Evolutionary conservation across 2,888 invertebrate species (phyloP).

Genomic region (Bimastos eiseni): DNA sequence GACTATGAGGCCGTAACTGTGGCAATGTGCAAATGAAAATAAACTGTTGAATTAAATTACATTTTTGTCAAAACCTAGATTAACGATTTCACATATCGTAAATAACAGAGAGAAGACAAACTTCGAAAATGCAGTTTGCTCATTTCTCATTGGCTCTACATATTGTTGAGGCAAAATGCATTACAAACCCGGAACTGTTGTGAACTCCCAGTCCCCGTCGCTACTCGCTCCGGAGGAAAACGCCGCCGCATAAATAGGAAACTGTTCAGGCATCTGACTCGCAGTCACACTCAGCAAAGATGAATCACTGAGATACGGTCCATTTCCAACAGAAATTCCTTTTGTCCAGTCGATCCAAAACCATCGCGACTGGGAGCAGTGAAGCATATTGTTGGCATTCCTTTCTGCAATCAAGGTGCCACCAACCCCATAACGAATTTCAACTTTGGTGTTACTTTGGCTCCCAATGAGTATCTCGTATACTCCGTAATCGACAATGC

Average conservation of each 20-base stretch:
- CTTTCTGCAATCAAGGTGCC: neutral
- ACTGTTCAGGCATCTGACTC: slow-evolving; percentile 17
- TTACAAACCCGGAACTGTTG: slow-evolving; percentile 20
- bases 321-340: slow-evolving; percentile 30
- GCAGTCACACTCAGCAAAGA: neutral
- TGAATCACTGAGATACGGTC: slow-evolving; percentile 21
- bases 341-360: slow-evolving; percentile 33
- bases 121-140: neutral
- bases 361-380: slow-evolving; percentile 28
- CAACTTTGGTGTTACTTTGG: slow-evolving; percentile 22
- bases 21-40: neutral
- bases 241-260: neutral
- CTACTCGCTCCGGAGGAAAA: slow-evolving; percentile 18
- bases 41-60: neutral
- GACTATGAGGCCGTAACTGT: too few species aligned
- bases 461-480: slow-evolving; percentile 33
- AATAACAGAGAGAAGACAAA: neutral
- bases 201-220: slow-evolving; percentile 29
- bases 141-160: too few species aligned
- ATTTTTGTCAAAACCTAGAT: neutral
- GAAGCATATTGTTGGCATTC: neutral
- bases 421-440: neutral
- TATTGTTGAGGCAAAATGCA: neutral
- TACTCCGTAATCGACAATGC: slow-evolving; percentile 20
- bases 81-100: neutral